Percentiles rank a stretch among this genome's conserved stretches.
These are phyloP conservation scores for Merops nubicus DNA, from an alignment of 2,113 vertebrate species.

Conservation along the genomic window DNA sequence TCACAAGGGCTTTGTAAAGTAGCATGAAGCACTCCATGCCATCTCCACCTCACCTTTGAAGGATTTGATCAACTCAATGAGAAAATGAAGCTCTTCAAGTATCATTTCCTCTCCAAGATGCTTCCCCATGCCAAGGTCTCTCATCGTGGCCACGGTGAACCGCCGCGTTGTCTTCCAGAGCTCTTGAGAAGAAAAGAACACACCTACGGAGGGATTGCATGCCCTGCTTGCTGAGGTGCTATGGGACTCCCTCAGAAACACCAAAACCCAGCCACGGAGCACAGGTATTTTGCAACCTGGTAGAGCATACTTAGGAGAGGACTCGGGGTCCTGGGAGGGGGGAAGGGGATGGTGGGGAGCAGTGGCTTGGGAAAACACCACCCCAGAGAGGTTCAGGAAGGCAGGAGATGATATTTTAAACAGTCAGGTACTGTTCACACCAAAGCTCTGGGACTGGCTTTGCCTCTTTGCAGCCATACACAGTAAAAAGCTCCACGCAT, in stretches of 20 bases:
- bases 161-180: constrained; percentile 39
- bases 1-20: background rate
- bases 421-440: background rate
- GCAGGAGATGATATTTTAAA: background rate
- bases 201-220: background rate
- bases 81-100: constrained; percentile 57
- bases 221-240: fast-evolving
- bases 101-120: constrained; percentile 10
- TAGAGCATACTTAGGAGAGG: background rate
- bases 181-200: constrained; percentile 66
- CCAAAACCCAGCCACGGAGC: background rate
- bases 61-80: background rate
- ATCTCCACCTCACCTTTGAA: constrained; percentile 44
- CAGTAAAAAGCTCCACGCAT: background rate
- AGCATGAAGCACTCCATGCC: background rate
- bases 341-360: too few species aligned
- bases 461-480: background rate
- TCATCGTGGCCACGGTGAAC: constrained; percentile 28
- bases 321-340: background rate
- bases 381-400: background rate
- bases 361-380: background rate
- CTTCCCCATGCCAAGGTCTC: constrained; percentile 60
- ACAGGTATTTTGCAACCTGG: background rate
- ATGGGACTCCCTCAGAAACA: background rate
- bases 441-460: background rate